Base-by-base conservation (phyloP, 1,140 invertebrate species). In the Archivesica marissinica region DNA sequence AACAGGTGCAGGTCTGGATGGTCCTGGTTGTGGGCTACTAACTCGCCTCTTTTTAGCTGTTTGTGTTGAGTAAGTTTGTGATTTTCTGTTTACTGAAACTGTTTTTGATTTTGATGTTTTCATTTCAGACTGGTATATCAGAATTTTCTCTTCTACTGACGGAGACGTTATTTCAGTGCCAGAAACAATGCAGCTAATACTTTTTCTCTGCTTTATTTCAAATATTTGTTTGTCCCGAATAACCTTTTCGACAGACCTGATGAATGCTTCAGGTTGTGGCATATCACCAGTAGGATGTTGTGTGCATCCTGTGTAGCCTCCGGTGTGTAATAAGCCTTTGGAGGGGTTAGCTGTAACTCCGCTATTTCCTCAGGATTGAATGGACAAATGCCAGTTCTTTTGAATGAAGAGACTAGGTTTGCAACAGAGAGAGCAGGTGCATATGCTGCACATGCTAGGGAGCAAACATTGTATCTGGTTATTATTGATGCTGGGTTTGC, bases 361-460 rank as follows among this genome's bases (percentile, higher is more conserved):
- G n/a, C n/a, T n/a, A n/a, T n/a, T 35, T 25, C 72, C 35, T 50
- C n/a, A 23, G 35, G 56, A 61, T 86, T 56, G 35, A 76, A 66
- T 11, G 54, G 85, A 50, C 78, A 82, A 15, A 86, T 77, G 39
- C 78, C 85, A 23, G 68, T 20, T 54, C 52, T 68, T n/a, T 39
- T 13, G 39, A 86, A 86, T 41, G 54, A 30, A 33, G 78, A 50
- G 6, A 13, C 33, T 74, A 72, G 41, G 50, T 86, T 86, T 17
- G 44, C 35, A 23, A 56, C n/a, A 35, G 50, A 52, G 33, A 66
- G 35, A 4, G 78, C 61, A 54, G 30, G 3, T 2, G 28, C 35
- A 38, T 70, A 70, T 2, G 41, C 11, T 15, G 30, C 20, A 7
- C n/a, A 20, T 3, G 59, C 30, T 20, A 80, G 39, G 4, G 2